These are phyloP conservation scores for Halictus ligatus DNA, from an alignment of 2,888 invertebrate species.

Conservation along the genomic window DNA sequence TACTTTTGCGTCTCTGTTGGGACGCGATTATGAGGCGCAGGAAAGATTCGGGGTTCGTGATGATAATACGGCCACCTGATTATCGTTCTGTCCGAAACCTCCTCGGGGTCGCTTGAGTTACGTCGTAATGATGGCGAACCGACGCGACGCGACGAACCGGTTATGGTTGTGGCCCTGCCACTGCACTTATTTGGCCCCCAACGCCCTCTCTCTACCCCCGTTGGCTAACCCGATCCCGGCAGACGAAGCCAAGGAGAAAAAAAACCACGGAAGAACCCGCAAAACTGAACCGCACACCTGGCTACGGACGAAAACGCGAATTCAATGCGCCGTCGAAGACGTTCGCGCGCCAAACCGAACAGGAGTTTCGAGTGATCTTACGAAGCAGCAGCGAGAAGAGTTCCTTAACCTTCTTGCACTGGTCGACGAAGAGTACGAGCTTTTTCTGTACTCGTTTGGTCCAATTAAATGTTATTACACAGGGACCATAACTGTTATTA, in stretches of 20 bases:
- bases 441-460: too few relatives aligned
- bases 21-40: constrained; percentile 34
- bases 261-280: constrained; percentile 60
- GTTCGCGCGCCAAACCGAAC: constrained; percentile 16
- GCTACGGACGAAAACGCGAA: constrained; percentile 59
- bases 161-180: constrained; percentile 62
- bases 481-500: too few relatives aligned
- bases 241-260: constrained; percentile 46
- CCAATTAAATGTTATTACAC: too few relatives aligned
- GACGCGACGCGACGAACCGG: constrained; percentile 59
- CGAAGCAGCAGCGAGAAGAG: constrained; percentile 22
- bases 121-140: constrained; percentile 68
- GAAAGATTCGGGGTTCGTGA: constrained; percentile 43
- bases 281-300: constrained; percentile 71
- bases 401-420: not conserved
- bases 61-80: constrained; percentile 59
- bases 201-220: constrained; percentile 32
- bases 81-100: constrained; percentile 57
- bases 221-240: constrained; percentile 65
- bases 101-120: constrained; percentile 67
- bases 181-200: constrained; percentile 71
- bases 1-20: constrained; percentile 44
- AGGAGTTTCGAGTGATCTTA: constrained; percentile 21
- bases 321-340: constrained; percentile 24
- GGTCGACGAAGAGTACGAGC: too few relatives aligned